Evolutionary conservation across 2,113 vertebrate species (phyloP).

Genomic region (Donacobius atricapilla): DNA sequence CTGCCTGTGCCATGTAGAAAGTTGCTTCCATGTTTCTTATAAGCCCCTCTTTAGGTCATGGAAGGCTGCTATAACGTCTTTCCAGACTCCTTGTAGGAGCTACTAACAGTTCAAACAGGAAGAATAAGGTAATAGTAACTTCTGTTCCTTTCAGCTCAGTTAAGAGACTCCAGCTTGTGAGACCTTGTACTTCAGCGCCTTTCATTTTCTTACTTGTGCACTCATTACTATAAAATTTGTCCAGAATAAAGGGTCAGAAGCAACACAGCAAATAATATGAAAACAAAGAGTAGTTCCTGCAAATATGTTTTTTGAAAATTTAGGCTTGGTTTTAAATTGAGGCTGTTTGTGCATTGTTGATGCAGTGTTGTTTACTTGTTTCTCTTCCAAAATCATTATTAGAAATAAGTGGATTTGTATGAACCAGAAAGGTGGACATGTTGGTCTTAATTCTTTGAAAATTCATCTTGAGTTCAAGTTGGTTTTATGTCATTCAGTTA

Average conservation of each 20-base stretch:
- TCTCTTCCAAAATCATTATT: background rate
- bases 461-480: background rate
- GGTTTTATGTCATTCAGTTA: background rate
- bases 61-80: rapidly evolving
- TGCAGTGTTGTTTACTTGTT: background rate
- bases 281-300: background rate
- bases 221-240: background rate
- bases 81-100: background rate
- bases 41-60: background rate
- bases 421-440: background rate
- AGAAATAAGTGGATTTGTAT: background rate
- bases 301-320: background rate
- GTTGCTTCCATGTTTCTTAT: background rate
- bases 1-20: background rate
- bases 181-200: background rate
- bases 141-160: background rate
- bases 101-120: background rate
- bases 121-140: background rate
- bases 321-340: background rate
- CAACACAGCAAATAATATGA: background rate
- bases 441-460: background rate
- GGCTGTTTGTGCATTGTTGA: background rate
- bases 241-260: background rate
- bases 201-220: background rate
- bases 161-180: background rate